These are phyloP conservation scores for Anguilla rostrata DNA, from an alignment of 2,113 vertebrate genomes.

Conservation along the genomic window DNA sequence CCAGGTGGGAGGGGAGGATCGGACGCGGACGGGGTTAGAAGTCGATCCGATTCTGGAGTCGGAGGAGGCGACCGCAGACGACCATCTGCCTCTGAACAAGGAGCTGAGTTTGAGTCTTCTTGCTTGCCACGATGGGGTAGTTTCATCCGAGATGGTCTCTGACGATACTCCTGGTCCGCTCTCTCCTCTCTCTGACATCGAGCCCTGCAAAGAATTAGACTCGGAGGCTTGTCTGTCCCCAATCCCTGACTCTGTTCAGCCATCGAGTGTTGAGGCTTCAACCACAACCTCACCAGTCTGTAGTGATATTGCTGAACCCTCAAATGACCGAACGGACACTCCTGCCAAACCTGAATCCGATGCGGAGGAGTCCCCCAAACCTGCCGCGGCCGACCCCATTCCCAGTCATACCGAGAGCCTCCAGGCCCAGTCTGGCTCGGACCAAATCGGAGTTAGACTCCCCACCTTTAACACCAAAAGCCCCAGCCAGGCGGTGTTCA, in stretches of 20 bases:
- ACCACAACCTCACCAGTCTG: neutral
- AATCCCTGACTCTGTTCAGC: slow-evolving; percentile 28
- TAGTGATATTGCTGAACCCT: neutral
- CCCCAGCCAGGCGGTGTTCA: slow-evolving; percentile 73
- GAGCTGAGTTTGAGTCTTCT: slow-evolving; percentile 71
- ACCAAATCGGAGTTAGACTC: slow-evolving; percentile 44
- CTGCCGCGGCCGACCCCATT: slow-evolving; percentile 7
- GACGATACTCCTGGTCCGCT: slow-evolving; percentile 43
- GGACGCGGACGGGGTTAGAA: slow-evolving; percentile 52
- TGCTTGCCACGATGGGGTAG: slow-evolving; percentile 59
- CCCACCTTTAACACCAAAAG: slow-evolving; percentile 64
- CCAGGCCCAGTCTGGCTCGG: neutral
- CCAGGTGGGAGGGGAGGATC: slow-evolving; percentile 52
- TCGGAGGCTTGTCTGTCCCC: slow-evolving; percentile 35
- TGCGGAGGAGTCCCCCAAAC: slow-evolving; percentile 5
- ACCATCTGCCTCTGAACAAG: slow-evolving; percentile 57
- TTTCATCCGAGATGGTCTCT: slow-evolving; percentile 46
- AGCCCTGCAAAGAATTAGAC: neutral
- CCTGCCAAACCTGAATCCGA: neutral
- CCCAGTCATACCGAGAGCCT: neutral
- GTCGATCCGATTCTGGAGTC: slow-evolving; percentile 58
- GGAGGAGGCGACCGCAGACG: slow-evolving; percentile 59
- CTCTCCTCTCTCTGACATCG: neutral
- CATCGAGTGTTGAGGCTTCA: neutral
- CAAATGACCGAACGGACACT: neutral